phyloP scores from a whole-genome alignment of 1,140 invertebrate species.

The Hycleus phaleratus region DNA sequence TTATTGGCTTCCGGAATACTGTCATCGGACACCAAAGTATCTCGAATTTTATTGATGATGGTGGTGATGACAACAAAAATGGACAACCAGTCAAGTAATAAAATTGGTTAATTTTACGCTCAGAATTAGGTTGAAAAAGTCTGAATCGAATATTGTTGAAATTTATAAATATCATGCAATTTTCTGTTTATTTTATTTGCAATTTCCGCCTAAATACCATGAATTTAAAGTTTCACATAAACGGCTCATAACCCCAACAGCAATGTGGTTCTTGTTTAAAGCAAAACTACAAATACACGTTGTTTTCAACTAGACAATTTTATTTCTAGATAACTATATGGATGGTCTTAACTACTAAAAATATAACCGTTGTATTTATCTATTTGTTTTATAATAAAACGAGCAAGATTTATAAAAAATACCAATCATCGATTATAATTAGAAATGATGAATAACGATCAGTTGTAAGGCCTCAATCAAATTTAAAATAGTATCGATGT shows the following conservation, averaged over 20 bases:
- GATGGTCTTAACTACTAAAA: background rate
- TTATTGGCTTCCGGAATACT: no score
- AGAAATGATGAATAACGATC: background rate
- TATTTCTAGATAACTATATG: background rate
- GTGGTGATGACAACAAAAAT: no score
- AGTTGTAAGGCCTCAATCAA: background rate
- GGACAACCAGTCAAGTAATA: no score
- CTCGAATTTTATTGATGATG: background rate
- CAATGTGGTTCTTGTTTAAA: conserved; percentile 3
- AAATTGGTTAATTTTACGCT: no score
- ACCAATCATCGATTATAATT: background rate
- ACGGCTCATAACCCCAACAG: conserved; percentile 5
- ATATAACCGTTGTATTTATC: background rate
- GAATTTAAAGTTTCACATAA: conserved; percentile 4
- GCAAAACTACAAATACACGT: background rate
- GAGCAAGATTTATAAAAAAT: background rate
- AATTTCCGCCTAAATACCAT: conserved; percentile 1
- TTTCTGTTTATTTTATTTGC: conserved; percentile 2
- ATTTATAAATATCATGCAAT: no score
- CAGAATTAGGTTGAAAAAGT: no score
- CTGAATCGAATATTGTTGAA: no score
- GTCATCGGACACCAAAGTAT: background rate
- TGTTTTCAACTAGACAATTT: no score
- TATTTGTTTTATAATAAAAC: background rate
- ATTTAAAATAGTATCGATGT: conserved; percentile 18